Evolutionary conservation across 2,888 invertebrate genomes (phyloP).

Genomic region (Allygus modestus): DNA sequence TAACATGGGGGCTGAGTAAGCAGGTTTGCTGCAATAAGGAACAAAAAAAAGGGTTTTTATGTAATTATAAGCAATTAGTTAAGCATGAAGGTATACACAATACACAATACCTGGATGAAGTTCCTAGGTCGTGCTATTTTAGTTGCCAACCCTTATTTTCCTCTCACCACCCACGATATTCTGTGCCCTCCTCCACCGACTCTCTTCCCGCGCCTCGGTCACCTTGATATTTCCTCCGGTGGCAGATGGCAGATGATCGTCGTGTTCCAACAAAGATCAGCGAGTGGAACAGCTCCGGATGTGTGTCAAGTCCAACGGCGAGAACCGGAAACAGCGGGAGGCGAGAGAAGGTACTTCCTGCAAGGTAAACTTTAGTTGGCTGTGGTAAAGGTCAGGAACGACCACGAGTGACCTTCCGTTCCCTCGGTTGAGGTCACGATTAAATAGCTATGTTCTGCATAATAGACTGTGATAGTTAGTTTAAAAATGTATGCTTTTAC

Average conservation of each 20-base stretch:
- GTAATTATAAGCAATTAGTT: no score
- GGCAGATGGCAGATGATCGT: neutral
- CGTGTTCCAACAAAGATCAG: constrained; percentile 15
- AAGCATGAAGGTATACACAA: no score
- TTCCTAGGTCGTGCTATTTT: no score
- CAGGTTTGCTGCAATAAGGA: no score
- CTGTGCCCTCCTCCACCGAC: no score
- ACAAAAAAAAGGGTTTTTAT: no score
- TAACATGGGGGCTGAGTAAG: no score
- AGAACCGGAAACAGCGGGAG: constrained; percentile 31
- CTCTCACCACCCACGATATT: no score
- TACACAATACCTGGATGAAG: no score
- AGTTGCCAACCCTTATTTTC: no score
- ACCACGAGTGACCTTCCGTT: constrained; percentile 20
- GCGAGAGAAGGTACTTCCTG: constrained; percentile 46
- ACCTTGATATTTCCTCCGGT: neutral
- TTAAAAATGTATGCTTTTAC: no score
- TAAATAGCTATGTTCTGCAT: neutral
- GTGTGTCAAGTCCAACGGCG: constrained; percentile 28
- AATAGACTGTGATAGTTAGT: neutral
- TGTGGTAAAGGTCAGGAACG: constrained; percentile 27
- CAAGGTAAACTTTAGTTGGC: constrained; percentile 35
- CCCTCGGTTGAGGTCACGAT: neutral
- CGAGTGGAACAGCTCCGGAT: constrained; percentile 31
- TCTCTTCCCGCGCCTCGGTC: neutral